Conservation (phyloP, 53 echinoderm and acorn worm genomes). For the Astropecten irregularis region DNA sequence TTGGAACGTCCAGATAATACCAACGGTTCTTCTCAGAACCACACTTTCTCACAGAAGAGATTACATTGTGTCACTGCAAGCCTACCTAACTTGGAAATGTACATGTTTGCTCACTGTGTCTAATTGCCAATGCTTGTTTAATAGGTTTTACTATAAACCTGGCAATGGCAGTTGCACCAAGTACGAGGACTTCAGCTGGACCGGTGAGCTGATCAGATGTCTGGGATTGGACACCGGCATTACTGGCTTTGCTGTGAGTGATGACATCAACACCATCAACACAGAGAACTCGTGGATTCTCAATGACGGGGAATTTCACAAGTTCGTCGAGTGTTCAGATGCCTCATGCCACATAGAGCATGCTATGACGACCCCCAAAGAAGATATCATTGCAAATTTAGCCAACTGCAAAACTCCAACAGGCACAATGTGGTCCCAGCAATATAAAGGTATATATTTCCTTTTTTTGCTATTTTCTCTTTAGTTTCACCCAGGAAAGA, state of each 20-base stretch:
- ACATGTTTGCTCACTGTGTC: too few relatives aligned
- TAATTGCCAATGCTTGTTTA: too few relatives aligned
- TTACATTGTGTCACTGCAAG: too few relatives aligned
- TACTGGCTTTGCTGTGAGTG: conserved; percentile 9
- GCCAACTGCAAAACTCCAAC: too few relatives aligned
- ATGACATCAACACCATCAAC: neutral
- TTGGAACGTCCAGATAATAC: too few relatives aligned
- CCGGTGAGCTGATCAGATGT: neutral
- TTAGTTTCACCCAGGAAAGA: too few relatives aligned
- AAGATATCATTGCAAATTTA: conserved; percentile 4
- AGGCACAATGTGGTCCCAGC: neutral
- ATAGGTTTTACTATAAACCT: neutral
- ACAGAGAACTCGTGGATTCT: neutral
- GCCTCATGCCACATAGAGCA: neutral
- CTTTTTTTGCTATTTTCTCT: neutral
- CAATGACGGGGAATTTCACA: neutral
- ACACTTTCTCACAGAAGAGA: too few relatives aligned
- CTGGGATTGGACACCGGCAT: neutral
- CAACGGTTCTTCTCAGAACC: too few relatives aligned
- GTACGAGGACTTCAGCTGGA: neutral
- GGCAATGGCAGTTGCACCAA: neutral
- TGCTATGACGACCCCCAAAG: neutral
- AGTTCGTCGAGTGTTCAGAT: neutral
- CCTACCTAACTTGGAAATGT: too few relatives aligned
- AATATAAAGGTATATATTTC: neutral